A percentile compares a stretch with the other conserved stretches of the same genome.
phyloP scores from a whole-genome alignment of 2,888 invertebrate genomes.

The Nyleta sp. region DNA sequence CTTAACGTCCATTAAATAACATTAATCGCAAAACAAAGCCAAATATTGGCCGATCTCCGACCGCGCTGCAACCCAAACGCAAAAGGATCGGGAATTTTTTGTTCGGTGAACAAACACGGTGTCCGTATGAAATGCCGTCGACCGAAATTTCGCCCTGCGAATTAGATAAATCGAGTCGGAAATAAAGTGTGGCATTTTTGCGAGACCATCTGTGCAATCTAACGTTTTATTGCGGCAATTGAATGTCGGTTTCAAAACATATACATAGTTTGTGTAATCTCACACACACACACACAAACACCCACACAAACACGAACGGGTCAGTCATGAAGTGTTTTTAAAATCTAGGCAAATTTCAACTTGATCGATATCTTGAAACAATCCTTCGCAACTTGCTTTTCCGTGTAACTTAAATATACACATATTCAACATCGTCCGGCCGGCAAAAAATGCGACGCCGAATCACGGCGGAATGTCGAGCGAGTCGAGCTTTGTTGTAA shows the following conservation, averaged over 20 bases:
- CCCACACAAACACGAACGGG: not conserved
- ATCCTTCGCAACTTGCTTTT: slow-evolving; percentile 7
- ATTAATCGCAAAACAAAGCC: too few species aligned
- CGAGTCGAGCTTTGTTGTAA: not conserved
- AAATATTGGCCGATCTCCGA: too few species aligned
- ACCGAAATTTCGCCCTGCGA: slow-evolving; percentile 1
- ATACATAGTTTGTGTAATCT: slow-evolving; percentile 4
- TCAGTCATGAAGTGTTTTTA: slow-evolving; percentile 7
- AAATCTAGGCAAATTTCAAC: slow-evolving; percentile 26
- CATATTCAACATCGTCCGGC: not conserved
- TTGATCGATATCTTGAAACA: slow-evolving; percentile 17
- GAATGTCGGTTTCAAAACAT: slow-evolving; percentile 8
- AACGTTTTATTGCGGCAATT: slow-evolving; percentile 21
- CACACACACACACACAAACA: slow-evolving; percentile 7
- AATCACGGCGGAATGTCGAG: not conserved
- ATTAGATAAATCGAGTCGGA: slow-evolving; percentile 6
- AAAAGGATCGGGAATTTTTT: too few species aligned
- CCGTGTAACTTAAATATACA: slow-evolving; percentile 6
- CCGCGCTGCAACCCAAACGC: too few species aligned
- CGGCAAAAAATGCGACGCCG: not conserved
- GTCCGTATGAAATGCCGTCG: too few species aligned
- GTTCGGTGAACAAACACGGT: too few species aligned
- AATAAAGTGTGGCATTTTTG: slow-evolving; percentile 10
- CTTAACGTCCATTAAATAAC: too few species aligned
- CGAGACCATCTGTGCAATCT: slow-evolving; percentile 4